Base-by-base conservation (phyloP, 2,888 invertebrate species). In the Scaptomyza cyrtandrae region DNA sequence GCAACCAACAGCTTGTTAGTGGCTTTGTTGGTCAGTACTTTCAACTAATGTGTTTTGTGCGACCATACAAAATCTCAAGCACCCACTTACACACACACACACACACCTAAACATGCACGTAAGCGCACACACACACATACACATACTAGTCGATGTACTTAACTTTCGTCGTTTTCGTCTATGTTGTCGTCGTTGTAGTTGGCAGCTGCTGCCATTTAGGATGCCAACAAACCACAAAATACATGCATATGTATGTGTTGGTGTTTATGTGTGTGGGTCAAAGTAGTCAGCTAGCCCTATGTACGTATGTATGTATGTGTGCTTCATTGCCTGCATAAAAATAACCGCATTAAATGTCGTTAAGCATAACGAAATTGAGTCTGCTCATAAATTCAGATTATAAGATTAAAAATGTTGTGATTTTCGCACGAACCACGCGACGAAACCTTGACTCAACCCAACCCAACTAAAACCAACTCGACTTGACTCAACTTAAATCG, bases 21-120 rank as follows among this genome's bases (percentile, higher is more conserved):
- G 85, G 85, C 89, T 89, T 86, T 86, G 89, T 87, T 89, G 89
- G 89, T 87, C 89, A 89, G 89, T 86, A 89, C 86, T 89, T 86
- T 85, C 78, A 82, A 85, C 89, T 89, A 86, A 85, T 88, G 89
- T 87, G 89, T 84, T 85, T 79, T 85, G 77, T 77, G 82, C 78
- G 72, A 83, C 88, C 88, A 83, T 70, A 88, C 71, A 80, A 77
- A 83, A 84, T 83, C 86, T 83, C 85, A 83, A 84, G 83, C 75
- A 84, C 78, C 75, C 81, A 75, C 67, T 67, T 71, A 66, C 68
- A 83, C 70, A 70, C 68, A 68, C 72, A 46, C 35, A 53, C 39
- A 58, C 24, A 61, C 33, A 57, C 59, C 45, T 52, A 64, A 24
- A 62, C 29, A 62, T 50, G 49, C 49, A 35, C 41, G 43, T 2